Base-by-base conservation (phyloP, 2,888 invertebrate genomes). In the Encarsia formosa region DNA sequence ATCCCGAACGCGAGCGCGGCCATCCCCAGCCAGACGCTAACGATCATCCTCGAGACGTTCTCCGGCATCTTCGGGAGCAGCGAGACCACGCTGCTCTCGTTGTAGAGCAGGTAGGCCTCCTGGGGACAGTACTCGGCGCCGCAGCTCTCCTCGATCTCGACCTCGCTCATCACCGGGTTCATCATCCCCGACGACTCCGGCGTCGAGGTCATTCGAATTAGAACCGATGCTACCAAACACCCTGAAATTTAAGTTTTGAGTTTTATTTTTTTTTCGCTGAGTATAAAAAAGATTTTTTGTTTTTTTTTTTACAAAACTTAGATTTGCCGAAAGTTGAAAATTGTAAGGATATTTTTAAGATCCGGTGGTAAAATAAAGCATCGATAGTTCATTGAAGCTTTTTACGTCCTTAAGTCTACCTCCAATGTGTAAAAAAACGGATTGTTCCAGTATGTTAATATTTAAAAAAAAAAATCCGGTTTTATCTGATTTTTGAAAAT, bases 111-210 rank as follows among this genome's bases (percentile, higher is more conserved):
- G 44, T 52, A 44, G 5, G 58, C 61, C 41, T 70, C 71, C 45
- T 64, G 64, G 3, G 70, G 66, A 49, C 71, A 72, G 38, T 69
- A 72, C 44, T 70, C 69, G 8, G 71, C 68, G 2, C 71, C 71
- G 45, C 71, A 72, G 6, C 58, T 58, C 18, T 69, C 65, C 44
- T 67, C 66, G 24, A 65, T 59, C 49, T 70, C 67, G 13, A 44
- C 54, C 41, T 64, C 58, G 49, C 52, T 57, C 18, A 59, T 40
- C 22, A 63, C 56, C 31, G 56, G 32, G 4, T n/a, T 5, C 16
- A 26, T 3, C 18, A 44, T 26, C 22, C 63, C 56, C 31, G 56
- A 29, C 8, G 11, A 4, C 20, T 20, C 22, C 22, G 9, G 18
- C 22, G 63, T 57, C 43, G 66, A 63, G 23, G 66, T 69, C 47